Evolutionary conservation across 2,797 vertebrate species (phyloP), one percentile per base, ranked within the genome.

Genomic region (Typhlichthys eigenmanni): DNA sequence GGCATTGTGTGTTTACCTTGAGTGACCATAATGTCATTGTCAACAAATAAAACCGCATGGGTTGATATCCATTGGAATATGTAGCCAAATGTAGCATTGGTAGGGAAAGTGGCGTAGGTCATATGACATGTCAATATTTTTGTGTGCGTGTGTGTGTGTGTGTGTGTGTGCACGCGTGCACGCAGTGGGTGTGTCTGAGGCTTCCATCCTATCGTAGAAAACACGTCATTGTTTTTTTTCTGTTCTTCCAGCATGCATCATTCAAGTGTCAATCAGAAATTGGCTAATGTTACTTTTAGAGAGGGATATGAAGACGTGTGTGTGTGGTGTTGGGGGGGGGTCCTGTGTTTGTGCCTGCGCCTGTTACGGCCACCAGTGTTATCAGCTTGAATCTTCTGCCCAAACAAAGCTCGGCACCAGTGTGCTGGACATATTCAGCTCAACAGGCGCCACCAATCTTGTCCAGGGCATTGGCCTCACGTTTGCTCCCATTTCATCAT

Each of bases 351-450:
- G 49, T 66, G 51, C 43, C 45, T 47, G 34, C 51, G 69, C 68
- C 60, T 66, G 54, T 70, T 58, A 17, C 62, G 68, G 75, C 65
- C 72, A 52, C 73, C 55, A 77, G 57, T 47, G 59, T 73, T 91
- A 93, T 93, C 91, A 84, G 75, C 24, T 13, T 62, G 63, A 68
- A 91, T 91, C 91, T 87, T 85, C 83, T 92, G 70, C 69, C 86
- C 89, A 93, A 93, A 93, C 90, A 94, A 74, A 92, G 54, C 4
- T 61, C 56, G 91, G 91, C 92, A 89, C 91, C 90, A 89, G 85
- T 16, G 8, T 3, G 89, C 77, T 83, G 52, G 84, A 64, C 85
- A 69, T 75, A 71, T 72, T 89, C 86, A 88, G 82, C 87, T 83
- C 85, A 67, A 78, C 80, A 86, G 92, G 90, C 89, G 91, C 87